Base-by-base conservation (phyloP, 1,140 invertebrate genomes). In the Vanessa tameamea region DNA sequence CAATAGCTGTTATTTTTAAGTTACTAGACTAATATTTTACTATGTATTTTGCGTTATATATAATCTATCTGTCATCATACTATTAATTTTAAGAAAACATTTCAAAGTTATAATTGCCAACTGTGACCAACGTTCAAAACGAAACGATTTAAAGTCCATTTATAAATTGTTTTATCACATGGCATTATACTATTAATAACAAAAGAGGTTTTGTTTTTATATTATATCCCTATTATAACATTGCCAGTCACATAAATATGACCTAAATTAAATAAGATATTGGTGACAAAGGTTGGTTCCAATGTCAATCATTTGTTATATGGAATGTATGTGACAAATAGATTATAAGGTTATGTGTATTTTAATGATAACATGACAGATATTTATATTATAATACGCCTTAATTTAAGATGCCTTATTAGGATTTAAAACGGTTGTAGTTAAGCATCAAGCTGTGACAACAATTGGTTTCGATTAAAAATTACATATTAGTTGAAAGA, bases 361-460 rank as follows among this genome's bases (percentile, higher is more conserved):
- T 57, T 23, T 57, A 68, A 47, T 57, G 57, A 61, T 61, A 61
- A 61, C 23, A 61, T 61, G 57, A 61, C 57, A 61, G 26, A 61
- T 61, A 61, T 15, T 15, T 51, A 51, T 61, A 61, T 7, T 57
- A 55, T 57, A 67, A 67, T 67, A 67, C 65, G 53, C 37, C 65
- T 50, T 55, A 55, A n/a, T 67, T 31, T 55, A 67, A 37, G 37
- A 69, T 59, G 66, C 51, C 12, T 61, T 61, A 61, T 31, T 31
- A 61, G 57, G 26, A 61, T 69, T 59, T 69, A 57, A 69, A 69
- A 69, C 20, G 26, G 65, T 57, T 23, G 53, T 61, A 37, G 53
- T 43, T 69, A 69, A 69, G 66, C 66, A 50, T 57, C 43, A 69
- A 69, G 66, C 66, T 57, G 66, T 69, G 66, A 69, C 51, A 47